These are phyloP conservation scores for Eira barbara DNA, from an alignment of 2,113 vertebrate genomes.

Conservation along the genomic window DNA sequence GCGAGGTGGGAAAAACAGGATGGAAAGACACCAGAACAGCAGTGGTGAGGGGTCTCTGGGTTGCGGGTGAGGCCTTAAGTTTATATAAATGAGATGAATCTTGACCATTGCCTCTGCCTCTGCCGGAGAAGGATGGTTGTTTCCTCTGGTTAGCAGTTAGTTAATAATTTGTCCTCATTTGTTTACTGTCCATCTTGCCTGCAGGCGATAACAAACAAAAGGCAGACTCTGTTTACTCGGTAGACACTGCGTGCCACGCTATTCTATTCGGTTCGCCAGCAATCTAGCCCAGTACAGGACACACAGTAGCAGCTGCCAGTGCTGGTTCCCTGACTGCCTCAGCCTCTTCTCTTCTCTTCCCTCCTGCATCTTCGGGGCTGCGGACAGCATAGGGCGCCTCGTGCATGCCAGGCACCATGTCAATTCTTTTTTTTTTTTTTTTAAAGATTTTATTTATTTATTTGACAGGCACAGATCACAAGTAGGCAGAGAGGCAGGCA, in stretches of 20 bases:
- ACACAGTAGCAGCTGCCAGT: rapidly evolving
- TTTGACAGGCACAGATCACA: too few species aligned
- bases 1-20: background rate
- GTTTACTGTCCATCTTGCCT: background rate
- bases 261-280: too few species aligned
- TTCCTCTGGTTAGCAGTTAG: background rate
- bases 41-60: background rate
- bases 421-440: too few species aligned
- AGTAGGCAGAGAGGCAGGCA: too few species aligned
- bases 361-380: background rate
- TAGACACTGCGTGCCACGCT: background rate
- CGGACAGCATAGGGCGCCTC: background rate
- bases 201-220: background rate
- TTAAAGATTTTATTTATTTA: too few species aligned
- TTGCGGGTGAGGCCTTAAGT: too few species aligned
- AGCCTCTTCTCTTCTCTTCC: background rate
- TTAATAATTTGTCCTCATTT: background rate
- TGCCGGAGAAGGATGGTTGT: background rate
- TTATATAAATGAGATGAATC: background rate
- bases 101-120: background rate
- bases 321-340: too few species aligned
- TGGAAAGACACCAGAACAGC: background rate
- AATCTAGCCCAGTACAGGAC: background rate
- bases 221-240: background rate
- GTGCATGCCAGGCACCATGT: background rate